These are phyloP conservation scores for Nymphalis io DNA, from an alignment of 1,140 invertebrate genomes.

Conservation along the genomic window DNA sequence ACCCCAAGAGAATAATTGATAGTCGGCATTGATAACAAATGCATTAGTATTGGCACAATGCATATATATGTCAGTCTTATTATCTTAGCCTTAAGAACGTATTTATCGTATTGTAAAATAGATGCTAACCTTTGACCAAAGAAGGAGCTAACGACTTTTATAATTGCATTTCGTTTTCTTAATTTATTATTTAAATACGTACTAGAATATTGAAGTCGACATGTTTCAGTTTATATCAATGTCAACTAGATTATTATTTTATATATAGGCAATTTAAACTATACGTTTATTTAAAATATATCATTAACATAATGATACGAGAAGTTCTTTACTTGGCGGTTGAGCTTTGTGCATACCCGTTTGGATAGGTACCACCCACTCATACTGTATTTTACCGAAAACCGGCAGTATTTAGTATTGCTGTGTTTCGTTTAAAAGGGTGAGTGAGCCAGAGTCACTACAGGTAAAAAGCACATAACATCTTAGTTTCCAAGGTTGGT, in stretches of 20 bases:
- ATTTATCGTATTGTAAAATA: slow-evolving; percentile 12
- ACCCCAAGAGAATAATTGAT: neutral
- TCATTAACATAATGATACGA: too few species aligned
- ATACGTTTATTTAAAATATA: too few species aligned
- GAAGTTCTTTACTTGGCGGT: too few species aligned
- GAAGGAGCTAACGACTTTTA: slow-evolving; percentile 25
- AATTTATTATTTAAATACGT: slow-evolving; percentile 36
- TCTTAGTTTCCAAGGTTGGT: too few species aligned
- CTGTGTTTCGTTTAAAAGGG: too few species aligned
- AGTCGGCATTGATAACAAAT: slow-evolving; percentile 3
- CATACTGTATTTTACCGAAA: too few species aligned
- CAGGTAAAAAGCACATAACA: too few species aligned
- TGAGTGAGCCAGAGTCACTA: too few species aligned
- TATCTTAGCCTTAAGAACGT: slow-evolving; percentile 21
- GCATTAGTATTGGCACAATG: slow-evolving; percentile 16
- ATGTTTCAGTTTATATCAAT: slow-evolving; percentile 18
- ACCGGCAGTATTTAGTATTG: too few species aligned
- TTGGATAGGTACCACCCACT: too few species aligned
- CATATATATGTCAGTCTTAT: slow-evolving; percentile 10
- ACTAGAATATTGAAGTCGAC: slow-evolving; percentile 18
- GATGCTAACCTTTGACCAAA: slow-evolving; percentile 24
- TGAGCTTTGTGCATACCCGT: too few species aligned
- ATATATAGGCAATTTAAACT: slow-evolving; percentile 7
- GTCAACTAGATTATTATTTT: neutral
- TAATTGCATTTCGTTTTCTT: slow-evolving; percentile 31